phyloP scores from a whole-genome alignment of 2,888 invertebrate species.

The Aporophyla lueneburgensis region DNA sequence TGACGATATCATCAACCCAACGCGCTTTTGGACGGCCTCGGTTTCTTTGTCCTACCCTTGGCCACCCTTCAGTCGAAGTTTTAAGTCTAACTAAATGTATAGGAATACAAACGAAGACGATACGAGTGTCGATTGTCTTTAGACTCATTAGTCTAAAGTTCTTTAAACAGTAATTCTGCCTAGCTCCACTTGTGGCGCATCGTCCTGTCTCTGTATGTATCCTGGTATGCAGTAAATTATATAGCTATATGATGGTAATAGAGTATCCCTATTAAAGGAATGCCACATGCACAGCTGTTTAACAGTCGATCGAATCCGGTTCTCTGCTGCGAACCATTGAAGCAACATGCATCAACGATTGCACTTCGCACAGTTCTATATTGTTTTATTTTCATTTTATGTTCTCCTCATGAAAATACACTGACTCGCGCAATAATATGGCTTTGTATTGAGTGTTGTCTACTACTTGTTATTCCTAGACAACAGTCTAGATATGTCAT shows the following conservation, averaged over 20 bases:
- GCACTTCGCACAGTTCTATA: not conserved
- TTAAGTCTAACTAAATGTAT: no score
- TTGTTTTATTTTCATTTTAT: slow-evolving; percentile 21
- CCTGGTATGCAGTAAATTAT: not conserved
- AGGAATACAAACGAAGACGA: no score
- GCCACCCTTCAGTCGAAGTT: no score
- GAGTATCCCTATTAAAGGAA: not conserved
- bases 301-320: slow-evolving; percentile 24
- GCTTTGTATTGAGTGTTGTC: not conserved
- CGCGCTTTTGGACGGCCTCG: no score
- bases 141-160: no score
- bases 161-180: no score
- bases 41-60: no score
- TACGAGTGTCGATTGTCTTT: no score
- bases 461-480: no score
- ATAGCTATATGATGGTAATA: no score
- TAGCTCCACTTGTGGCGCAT: no score
- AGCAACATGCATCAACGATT: slow-evolving; percentile 1
- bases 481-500: not conserved
- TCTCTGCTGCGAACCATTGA: not conserved
- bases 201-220: not conserved
- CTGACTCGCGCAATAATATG: not conserved
- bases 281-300: not conserved
- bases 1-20: no score
- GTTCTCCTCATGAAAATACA: not conserved